Evolutionary conservation across 1,140 invertebrate species (phyloP).

Genomic region (Aphelenchoides avenae): DNA sequence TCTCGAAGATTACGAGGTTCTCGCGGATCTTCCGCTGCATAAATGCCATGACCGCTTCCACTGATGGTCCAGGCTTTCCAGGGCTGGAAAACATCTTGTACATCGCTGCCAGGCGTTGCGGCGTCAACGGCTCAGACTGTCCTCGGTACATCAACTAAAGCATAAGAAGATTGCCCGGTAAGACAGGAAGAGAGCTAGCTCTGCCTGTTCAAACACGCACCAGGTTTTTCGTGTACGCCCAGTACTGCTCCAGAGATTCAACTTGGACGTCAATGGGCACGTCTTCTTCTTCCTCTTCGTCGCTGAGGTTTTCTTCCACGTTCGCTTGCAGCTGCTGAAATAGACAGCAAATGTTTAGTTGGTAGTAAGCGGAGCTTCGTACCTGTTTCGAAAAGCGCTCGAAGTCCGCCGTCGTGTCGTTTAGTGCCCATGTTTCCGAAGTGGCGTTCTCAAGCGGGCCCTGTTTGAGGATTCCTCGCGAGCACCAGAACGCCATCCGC

Average conservation of each 20-base stretch:
- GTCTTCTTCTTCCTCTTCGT: slow-evolving; percentile 65
- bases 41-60: slow-evolving; percentile 47
- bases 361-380: neutral
- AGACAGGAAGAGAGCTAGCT: slow-evolving; percentile 67
- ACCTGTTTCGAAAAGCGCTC: slow-evolving; percentile 24
- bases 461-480: slow-evolving; percentile 73
- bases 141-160: slow-evolving; percentile 15
- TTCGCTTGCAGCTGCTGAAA: too few relatives aligned
- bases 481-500: slow-evolving; percentile 77
- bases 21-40: slow-evolving; percentile 45
- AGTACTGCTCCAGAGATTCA: slow-evolving; percentile 85
- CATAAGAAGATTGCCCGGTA: slow-evolving; percentile 15
- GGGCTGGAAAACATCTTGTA: slow-evolving; percentile 44
- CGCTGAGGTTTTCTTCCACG: slow-evolving; percentile 70
- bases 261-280: slow-evolving; percentile 84
- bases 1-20: slow-evolving; percentile 44
- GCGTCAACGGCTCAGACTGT: slow-evolving; percentile 24
- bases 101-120: slow-evolving; percentile 29
- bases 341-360: too few relatives aligned
- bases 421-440: slow-evolving; percentile 61
- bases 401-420: slow-evolving; percentile 6
- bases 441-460: slow-evolving; percentile 86
- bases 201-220: slow-evolving; percentile 78
- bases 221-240: slow-evolving; percentile 62
- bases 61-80: slow-evolving; percentile 29